Conservation (phyloP, 2,113 vertebrate species). For the Rhabdomys dilectus region DNA sequence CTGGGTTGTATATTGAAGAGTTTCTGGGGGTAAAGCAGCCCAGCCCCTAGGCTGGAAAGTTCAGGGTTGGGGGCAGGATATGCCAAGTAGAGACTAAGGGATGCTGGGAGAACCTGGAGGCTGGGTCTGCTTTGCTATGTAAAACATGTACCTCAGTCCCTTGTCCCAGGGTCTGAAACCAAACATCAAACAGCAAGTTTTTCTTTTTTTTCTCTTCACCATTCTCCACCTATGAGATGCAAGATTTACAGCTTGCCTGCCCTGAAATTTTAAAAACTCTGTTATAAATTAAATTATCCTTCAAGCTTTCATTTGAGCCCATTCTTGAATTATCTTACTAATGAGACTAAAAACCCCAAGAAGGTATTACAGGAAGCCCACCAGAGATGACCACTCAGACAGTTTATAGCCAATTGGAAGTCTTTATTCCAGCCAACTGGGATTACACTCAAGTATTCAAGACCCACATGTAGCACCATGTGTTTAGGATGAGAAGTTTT, state of each 20-base stretch:
- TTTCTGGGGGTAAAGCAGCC: too few relatives aligned
- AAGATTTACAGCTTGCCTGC: not conserved
- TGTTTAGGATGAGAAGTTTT: not conserved
- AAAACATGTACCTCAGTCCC: too few relatives aligned
- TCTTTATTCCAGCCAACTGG: not conserved
- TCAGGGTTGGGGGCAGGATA: too few relatives aligned
- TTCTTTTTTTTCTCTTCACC: not conserved
- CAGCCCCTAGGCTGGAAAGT: too few relatives aligned
- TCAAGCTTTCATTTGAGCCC: not conserved
- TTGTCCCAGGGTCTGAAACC: too few relatives aligned
- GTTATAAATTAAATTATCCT: not conserved
- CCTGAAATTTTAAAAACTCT: not conserved
- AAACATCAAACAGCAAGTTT: not conserved
- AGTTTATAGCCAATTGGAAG: not conserved
- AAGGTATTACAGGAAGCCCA: not conserved
- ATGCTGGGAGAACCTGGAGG: too few relatives aligned
- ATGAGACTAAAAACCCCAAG: not conserved
- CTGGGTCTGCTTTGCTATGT: too few relatives aligned
- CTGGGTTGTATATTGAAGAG: too few relatives aligned
- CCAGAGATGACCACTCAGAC: not conserved
- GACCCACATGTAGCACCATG: not conserved
- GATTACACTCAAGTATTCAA: not conserved
- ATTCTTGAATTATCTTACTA: not conserved
- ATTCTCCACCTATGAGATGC: too few relatives aligned
- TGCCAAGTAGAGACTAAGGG: too few relatives aligned